phyloP scores from a whole-genome alignment of 2,797 vertebrate genomes.

The Staurois parvus region DNA sequence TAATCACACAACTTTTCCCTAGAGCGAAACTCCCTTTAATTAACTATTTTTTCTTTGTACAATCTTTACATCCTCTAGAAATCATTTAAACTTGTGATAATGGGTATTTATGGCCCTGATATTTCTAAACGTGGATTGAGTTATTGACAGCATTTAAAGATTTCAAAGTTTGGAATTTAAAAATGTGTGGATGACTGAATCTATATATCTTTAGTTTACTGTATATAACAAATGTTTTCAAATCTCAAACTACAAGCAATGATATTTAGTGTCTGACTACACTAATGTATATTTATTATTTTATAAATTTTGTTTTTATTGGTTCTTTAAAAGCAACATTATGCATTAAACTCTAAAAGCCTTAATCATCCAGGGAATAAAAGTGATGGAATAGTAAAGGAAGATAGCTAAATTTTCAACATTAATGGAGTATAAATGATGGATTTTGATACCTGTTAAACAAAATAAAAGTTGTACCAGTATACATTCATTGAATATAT shows the following conservation, averaged over 20 bases:
- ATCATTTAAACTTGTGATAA: not conserved
- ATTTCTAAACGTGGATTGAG: constrained; percentile 4
- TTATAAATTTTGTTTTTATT: constrained; percentile 1
- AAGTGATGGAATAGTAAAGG: not conserved
- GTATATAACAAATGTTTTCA: not conserved
- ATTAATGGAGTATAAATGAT: not conserved
- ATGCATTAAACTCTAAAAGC: constrained; percentile 34
- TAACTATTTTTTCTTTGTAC: too few species aligned
- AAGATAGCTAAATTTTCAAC: not conserved
- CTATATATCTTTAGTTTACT: constrained; percentile 11
- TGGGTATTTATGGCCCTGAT: not conserved
- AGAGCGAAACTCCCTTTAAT: not conserved
- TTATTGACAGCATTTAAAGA: constrained; percentile 23
- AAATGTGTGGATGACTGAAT: constrained; percentile 19
- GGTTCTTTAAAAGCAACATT: constrained; percentile 1
- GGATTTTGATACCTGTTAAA: not conserved
- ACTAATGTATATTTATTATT: constrained; percentile 34
- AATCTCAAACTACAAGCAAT: constrained; percentile 1
- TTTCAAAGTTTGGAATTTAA: not conserved
- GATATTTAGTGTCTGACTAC: constrained; percentile 15
- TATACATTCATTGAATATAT: not conserved
- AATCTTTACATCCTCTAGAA: not conserved
- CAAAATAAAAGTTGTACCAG: not conserved
- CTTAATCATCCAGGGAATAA: constrained; percentile 27
- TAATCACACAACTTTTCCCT: too few species aligned